Conservation (phyloP, 2,888 invertebrate genomes). For the Bimastos eiseni region DNA sequence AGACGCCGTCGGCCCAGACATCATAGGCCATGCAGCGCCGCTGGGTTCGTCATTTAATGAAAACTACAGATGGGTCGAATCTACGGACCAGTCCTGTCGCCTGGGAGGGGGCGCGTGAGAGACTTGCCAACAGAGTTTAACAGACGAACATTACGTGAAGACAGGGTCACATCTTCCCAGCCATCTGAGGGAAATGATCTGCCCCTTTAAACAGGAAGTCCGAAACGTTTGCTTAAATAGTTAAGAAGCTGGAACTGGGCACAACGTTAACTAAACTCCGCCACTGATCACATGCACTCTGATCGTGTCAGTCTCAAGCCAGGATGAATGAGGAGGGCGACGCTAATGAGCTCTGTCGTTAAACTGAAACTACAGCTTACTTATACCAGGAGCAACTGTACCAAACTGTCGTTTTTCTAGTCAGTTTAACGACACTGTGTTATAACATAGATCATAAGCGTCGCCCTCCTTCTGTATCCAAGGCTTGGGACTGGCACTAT, state of each 20-base stretch:
- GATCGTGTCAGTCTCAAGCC: too few species aligned
- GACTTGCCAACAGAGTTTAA: too few species aligned
- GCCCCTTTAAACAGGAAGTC: not conserved
- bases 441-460: too few species aligned
- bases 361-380: too few species aligned
- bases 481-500: too few species aligned
- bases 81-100: not conserved
- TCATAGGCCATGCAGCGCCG: not conserved
- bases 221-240: not conserved
- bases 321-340: too few species aligned
- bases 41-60: not conserved
- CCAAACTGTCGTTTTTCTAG: too few species aligned
- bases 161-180: not conserved
- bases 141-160: not conserved
- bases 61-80: not conserved
- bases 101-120: not conserved
- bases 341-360: too few species aligned
- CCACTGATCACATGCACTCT: too few species aligned
- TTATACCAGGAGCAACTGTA: too few species aligned
- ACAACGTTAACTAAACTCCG: not conserved
- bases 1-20: not conserved
- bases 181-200: not conserved
- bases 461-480: too few species aligned
- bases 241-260: not conserved
- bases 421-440: too few species aligned